phyloP scores from a whole-genome alignment of 2,888 invertebrate genomes.

The Nebria salina region DNA sequence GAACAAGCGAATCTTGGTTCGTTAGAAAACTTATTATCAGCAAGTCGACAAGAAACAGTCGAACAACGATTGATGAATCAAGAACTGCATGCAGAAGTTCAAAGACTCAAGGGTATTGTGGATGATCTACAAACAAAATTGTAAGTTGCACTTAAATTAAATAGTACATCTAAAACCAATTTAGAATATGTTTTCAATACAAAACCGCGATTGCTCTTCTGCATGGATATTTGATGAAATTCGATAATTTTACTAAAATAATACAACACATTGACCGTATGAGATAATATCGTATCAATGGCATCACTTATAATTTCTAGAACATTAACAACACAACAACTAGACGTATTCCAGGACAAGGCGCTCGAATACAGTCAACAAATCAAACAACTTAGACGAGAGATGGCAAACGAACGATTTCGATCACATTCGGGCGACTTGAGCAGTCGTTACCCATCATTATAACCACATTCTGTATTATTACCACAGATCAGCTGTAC shows the following conservation, averaged over 20 bases:
- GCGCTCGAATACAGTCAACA: constrained; percentile 66
- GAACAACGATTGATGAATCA: constrained; percentile 71
- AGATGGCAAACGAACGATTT: constrained; percentile 67
- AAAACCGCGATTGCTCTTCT: too few relatives aligned
- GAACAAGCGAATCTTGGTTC: constrained; percentile 65
- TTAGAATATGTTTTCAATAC: too few relatives aligned
- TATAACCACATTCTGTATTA: constrained; percentile 51
- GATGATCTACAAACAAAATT: constrained; percentile 64
- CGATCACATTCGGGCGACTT: constrained; percentile 61
- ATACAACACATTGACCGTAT: not conserved
- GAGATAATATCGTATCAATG: not conserved
- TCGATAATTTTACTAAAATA: too few relatives aligned
- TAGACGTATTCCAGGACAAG: constrained; percentile 66
- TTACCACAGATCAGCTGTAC: constrained; percentile 11
- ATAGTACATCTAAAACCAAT: too few relatives aligned
- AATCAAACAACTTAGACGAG: constrained; percentile 65
- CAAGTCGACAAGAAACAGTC: constrained; percentile 70
- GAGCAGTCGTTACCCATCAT: constrained; percentile 58
- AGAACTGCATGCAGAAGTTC: constrained; percentile 72
- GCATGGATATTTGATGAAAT: too few relatives aligned
- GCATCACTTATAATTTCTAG: constrained; percentile 51
- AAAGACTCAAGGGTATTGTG: constrained; percentile 67
- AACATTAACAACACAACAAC: constrained; percentile 60
- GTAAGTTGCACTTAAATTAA: constrained; percentile 59
- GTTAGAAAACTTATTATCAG: constrained; percentile 67